Evolutionary conservation across 2,797 vertebrate species (phyloP).

Genomic region (Acipenser ruthenus): DNA sequence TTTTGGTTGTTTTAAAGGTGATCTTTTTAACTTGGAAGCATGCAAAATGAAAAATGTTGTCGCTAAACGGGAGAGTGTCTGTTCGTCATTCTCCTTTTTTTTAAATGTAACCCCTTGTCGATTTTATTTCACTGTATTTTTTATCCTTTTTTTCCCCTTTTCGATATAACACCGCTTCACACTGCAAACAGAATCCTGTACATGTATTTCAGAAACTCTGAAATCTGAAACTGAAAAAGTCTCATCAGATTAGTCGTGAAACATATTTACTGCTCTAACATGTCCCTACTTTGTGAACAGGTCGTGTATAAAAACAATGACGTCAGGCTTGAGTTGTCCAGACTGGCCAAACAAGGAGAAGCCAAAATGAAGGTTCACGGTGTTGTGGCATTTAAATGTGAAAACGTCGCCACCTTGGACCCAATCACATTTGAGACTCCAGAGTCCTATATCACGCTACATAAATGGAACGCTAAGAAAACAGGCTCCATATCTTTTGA

Average conservation of each 20-base stretch:
- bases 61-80: too few species aligned
- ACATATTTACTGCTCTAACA: conserved; percentile 6
- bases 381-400: conserved; percentile 95
- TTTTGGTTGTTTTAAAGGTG: too few species aligned
- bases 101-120: too few species aligned
- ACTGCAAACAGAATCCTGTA: conserved; percentile 4
- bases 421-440: conserved; percentile 97
- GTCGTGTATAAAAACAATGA: conserved; percentile 99
- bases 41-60: too few species aligned
- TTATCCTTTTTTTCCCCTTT: neutral
- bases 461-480: conserved; percentile 96
- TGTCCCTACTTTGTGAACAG: conserved; percentile 50
- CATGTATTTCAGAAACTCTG: neutral
- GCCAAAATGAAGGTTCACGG: conserved; percentile 97
- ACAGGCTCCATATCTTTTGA: conserved; percentile 97
- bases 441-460: conserved; percentile 89
- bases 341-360: conserved; percentile 92
- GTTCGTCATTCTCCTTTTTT: too few species aligned
- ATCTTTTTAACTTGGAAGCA: neutral
- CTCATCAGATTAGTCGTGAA: neutral
- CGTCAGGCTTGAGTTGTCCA: conserved; percentile 88
- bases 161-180: neutral
- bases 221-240: neutral
- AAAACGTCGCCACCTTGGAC: conserved; percentile 94
- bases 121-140: neutral